These are phyloP conservation scores for Macrochelys suwanniensis DNA, from an alignment of 2,797 vertebrate genomes.

Conservation along the genomic window DNA sequence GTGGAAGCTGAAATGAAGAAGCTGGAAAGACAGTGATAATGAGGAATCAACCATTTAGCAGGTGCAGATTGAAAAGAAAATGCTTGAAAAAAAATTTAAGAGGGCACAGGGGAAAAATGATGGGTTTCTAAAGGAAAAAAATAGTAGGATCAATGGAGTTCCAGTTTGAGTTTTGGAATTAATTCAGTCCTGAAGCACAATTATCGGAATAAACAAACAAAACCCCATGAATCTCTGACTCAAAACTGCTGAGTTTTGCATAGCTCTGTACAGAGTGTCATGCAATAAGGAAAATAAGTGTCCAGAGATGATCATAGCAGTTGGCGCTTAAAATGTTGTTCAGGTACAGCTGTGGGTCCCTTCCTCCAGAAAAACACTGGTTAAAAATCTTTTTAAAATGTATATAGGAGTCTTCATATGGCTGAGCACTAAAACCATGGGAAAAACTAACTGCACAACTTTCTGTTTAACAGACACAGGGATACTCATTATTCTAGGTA, in stretches of 20 bases:
- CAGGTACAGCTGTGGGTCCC: background rate
- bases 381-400: background rate
- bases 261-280: background rate
- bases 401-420: background rate
- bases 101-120: background rate
- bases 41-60: background rate
- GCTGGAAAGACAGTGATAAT: background rate
- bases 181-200: background rate
- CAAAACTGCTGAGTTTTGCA: background rate
- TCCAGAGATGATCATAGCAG: background rate
- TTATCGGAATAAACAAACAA: background rate
- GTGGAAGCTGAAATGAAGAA: background rate
- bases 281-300: background rate
- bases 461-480: conserved; percentile 18
- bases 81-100: background rate
- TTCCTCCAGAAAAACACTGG: background rate
- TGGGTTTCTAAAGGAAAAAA: background rate
- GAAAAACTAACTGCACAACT: background rate
- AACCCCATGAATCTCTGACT: background rate
- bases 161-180: background rate
- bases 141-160: background rate
- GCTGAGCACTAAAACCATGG: background rate
- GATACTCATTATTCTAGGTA: conserved; percentile 35
- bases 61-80: background rate
- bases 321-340: background rate